Base-by-base conservation (phyloP, 2,797 vertebrate genomes). In the Todus mexicanus region DNA sequence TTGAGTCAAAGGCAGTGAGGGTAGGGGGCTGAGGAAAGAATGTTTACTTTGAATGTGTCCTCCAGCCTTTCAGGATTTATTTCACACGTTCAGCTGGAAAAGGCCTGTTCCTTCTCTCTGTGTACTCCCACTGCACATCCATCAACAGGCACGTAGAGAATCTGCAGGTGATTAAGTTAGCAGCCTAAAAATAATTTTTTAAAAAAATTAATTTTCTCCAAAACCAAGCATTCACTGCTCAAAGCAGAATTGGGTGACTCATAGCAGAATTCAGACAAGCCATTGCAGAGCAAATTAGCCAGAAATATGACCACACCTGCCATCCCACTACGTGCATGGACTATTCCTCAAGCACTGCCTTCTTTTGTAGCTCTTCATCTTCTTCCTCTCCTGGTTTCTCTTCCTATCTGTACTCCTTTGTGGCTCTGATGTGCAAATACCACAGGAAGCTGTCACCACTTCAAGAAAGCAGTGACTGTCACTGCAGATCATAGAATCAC, bases 131-230 rank as follows among this genome's bases (percentile, higher is more conserved):
- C 78, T 66, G 45, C 57, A 42, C 59, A n/a, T 29, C 77, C 68
- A 70, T 73, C 70, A 83, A 25, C 25, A 40, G 37, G 82, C 54
- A 64, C 83, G 79, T 65, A 74, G 75, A 61, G 71, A 50, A 90
- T 60, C 71, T 22, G 17, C 71, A 90, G 68, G 80, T 90, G 64
- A 83, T 78, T 73, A 70, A 82, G 92, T 84, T 69, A 79, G 33
- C 37, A 42, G 61, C 72, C 75, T 76, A 20, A 95, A n/a, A n/a
- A n/a, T n/a, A n/a, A n/a, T n/a, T n/a, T n/a, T n/a, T n/a, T n/a
- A 90, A 80, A 95, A 89, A 76, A 95, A 90, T 73, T 42, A 48
- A 60, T 88, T 63, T 83, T n/a, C 47, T 87, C 38, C 43, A 35
- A 95, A 91, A n/a, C 1, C 6, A 48, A 25, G 29, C 14, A 5